Percentiles rank a stretch among this genome's conserved stretches.
These are phyloP conservation scores for Eptesicus fuscus DNA, from an alignment of 2,113 vertebrate species.

Conservation along the genomic window DNA sequence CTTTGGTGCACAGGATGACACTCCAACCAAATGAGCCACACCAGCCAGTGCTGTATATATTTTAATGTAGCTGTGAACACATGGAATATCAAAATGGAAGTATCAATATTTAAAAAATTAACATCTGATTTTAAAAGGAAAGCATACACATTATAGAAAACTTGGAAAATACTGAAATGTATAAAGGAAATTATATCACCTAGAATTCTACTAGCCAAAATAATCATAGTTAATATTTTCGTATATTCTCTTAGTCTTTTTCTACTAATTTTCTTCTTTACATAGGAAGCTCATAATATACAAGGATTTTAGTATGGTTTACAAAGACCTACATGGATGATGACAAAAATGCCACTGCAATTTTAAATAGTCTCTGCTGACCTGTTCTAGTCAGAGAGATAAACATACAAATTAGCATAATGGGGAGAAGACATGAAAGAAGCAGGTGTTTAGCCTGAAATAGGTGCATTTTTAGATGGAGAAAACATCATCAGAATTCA, in stretches of 20 bases:
- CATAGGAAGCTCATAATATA: neutral
- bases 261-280: conserved; percentile 22
- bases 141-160: neutral
- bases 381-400: neutral
- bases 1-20: neutral
- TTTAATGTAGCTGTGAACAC: neutral
- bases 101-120: neutral
- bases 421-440: conserved; percentile 17
- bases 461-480: neutral
- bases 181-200: conserved; percentile 9
- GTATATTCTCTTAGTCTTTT: neutral
- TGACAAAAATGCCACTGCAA: neutral
- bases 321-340: neutral
- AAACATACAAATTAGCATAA: neutral
- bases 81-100: neutral
- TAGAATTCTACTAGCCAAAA: neutral
- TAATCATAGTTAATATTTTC: conserved; percentile 6
- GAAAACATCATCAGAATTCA: neutral
- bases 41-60: neutral
- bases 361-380: neutral
- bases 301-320: neutral
- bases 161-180: conserved; percentile 1
- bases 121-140: conserved; percentile 31
- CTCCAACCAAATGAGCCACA: neutral
- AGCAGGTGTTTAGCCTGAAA: neutral